Base-by-base conservation (phyloP, 2,113 vertebrate genomes). In the Pluvianellus socialis region DNA sequence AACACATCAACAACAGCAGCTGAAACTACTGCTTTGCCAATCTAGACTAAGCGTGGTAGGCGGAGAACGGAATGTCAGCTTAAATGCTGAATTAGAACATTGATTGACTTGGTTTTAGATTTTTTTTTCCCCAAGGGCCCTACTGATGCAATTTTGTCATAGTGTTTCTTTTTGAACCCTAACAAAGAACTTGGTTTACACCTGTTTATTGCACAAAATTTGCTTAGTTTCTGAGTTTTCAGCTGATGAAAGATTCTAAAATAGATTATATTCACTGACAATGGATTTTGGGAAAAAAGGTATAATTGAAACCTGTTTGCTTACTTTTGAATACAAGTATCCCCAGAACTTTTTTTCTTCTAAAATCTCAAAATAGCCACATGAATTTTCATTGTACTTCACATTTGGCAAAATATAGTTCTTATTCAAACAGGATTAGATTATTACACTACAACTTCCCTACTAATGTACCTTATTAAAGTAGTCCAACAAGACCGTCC, bases 401-500 rank as follows among this genome's bases (percentile, higher is more conserved):
- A 53, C n/a, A 26, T 10, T 19, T 12, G 30, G 58, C 8, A 49
- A 79, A 50, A 74, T 14, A 11, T 1, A 24, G 27, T 44, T 67
- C 35, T 45, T 40, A 18, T 4, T 83, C 10, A 30, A 65, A 42
- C 32, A 30, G 16, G 28, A 56, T 30, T 17, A 22, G 18, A 12
- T 35, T 35, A 42, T 30, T 12, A 23, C 42, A 45, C 42, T 18
- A 75, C 61, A 22, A n/a, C 26, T 62, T 74, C 79, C 42, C 44
- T 32, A 5, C 12, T 33, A 24, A 30, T 9, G 12, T 98, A 99
- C 99, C 99, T 99, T 99, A 99, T 99, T 97, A 99, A 99, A 12
- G 99, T 99, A 66, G 99, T 99, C 99, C 99, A 99, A 98, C 99
- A 99, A 92, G 99, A 99, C 67, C 99, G 99, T 18, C 99, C 99